phyloP scores from a whole-genome alignment of 2,888 invertebrate species.

The Mimachlamys varia region DNA sequence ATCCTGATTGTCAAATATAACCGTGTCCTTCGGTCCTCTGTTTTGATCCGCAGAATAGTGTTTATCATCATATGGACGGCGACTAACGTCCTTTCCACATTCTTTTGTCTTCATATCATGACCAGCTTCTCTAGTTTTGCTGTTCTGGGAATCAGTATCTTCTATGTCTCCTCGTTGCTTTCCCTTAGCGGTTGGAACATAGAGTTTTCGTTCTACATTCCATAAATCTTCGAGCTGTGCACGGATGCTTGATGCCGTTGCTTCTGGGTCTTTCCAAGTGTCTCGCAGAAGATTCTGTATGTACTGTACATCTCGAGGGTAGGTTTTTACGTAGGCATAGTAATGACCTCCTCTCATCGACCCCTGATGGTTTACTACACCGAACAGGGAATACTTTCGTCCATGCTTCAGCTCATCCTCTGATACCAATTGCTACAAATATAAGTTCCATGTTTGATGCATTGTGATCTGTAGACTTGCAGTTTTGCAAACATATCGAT shows the following conservation, averaged over 20 bases:
- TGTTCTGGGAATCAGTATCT: too few relatives aligned
- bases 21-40: neutral
- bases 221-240: neutral
- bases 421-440: neutral
- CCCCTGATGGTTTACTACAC: neutral
- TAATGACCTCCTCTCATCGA: neutral
- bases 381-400: neutral
- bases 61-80: neutral
- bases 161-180: neutral
- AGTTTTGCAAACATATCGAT: neutral
- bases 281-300: neutral
- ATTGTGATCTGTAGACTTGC: too few relatives aligned
- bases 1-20: neutral
- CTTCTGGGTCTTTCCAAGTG: neutral
- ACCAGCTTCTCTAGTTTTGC: neutral
- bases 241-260: neutral
- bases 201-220: neutral
- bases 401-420: neutral
- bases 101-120: neutral
- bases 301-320: neutral
- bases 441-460: neutral
- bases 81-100: neutral
- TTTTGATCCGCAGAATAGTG: neutral
- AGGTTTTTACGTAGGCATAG: neutral
- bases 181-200: neutral